Conservation (phyloP, 2,888 invertebrate species). For the Argyresthia goedartella region DNA sequence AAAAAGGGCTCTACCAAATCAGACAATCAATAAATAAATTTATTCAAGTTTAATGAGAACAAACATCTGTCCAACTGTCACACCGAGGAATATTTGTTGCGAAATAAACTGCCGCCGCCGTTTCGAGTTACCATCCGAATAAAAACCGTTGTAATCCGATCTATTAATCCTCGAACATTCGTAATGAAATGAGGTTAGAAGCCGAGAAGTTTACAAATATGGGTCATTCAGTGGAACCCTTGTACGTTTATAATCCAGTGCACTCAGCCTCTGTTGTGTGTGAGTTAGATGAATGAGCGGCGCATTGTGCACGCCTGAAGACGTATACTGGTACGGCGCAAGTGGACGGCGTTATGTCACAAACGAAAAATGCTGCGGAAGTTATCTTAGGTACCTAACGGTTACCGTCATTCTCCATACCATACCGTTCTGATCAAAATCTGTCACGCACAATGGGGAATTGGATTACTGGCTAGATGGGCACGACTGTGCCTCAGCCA, state of each 20-base stretch:
- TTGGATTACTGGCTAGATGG: too few relatives aligned
- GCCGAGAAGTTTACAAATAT: background rate
- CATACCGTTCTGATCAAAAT: too few relatives aligned
- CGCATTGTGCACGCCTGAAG: constrained; percentile 9
- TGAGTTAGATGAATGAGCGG: constrained; percentile 34
- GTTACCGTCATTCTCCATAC: too few relatives aligned
- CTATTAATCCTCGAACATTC: background rate
- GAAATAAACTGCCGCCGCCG: constrained; percentile 29
- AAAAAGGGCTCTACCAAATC: background rate
- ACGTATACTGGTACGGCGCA: background rate
- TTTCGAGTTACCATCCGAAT: background rate
- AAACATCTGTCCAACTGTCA: background rate
- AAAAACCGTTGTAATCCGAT: background rate
- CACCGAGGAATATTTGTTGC: constrained; percentile 32
- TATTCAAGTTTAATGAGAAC: too few relatives aligned
- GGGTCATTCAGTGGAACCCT: background rate
- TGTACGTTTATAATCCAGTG: constrained; percentile 7
- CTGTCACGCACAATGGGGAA: too few relatives aligned
- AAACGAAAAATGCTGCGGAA: too few relatives aligned
- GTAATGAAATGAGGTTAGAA: background rate
- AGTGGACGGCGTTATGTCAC: background rate
- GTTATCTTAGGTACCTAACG: too few relatives aligned
- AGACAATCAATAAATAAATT: too few relatives aligned
- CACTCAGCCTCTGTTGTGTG: constrained; percentile 16
- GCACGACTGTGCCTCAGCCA: too few relatives aligned